Percentiles rank a stretch among this genome's conserved stretches.
phyloP scores from a whole-genome alignment of 1,140 invertebrate genomes.

The Aphis gossypii region DNA sequence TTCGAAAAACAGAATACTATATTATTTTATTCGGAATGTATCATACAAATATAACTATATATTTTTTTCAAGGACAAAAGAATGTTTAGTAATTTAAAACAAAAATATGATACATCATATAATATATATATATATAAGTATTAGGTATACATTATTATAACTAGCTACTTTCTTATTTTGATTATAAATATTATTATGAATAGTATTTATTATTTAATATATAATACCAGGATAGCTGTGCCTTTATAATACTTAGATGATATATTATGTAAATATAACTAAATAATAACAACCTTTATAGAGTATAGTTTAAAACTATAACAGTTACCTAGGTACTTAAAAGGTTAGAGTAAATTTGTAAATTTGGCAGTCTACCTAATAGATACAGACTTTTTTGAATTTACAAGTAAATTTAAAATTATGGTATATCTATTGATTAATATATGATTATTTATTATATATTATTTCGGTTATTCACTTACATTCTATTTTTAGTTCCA shows the following conservation, averaged over 20 bases:
- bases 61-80: conserved; percentile 15
- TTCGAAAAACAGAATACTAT: background rate
- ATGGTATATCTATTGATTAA: background rate
- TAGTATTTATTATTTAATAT: too few species aligned
- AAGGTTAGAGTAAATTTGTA: too few species aligned
- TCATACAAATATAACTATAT: background rate
- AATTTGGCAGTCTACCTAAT: too few species aligned
- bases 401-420: background rate
- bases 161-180: background rate
- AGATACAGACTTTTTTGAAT: background rate
- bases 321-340: too few species aligned
- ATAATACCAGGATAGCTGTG: too few species aligned
- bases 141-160: background rate
- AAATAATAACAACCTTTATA: too few species aligned
- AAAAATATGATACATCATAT: background rate
- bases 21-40: background rate
- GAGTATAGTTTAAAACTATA: too few species aligned
- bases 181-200: background rate
- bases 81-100: background rate
- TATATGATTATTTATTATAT: background rate
- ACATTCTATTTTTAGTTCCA: conserved; percentile 72
- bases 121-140: background rate
- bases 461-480: conserved; percentile 61
- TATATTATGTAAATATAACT: too few species aligned
- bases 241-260: too few species aligned